phyloP scores from a whole-genome alignment of 2,797 vertebrate species.

The Hephaestus fuliginosus region DNA sequence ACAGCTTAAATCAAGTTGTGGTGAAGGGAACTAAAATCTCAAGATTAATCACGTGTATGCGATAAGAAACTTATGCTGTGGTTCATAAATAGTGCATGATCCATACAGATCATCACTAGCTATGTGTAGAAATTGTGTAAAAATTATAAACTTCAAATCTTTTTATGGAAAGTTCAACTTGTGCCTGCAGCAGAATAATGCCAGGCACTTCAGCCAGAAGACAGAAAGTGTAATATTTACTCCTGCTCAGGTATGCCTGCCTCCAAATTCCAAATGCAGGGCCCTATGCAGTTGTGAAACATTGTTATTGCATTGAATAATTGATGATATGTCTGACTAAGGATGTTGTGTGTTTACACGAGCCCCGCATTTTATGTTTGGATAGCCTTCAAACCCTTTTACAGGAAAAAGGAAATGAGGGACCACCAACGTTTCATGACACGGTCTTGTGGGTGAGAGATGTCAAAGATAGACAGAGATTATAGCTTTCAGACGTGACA shows the following conservation, averaged over 20 bases:
- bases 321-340: slow-evolving; percentile 72
- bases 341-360: slow-evolving; percentile 83
- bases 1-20: not conserved
- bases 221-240: slow-evolving; percentile 1
- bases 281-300: slow-evolving; percentile 42
- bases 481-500: slow-evolving; percentile 30
- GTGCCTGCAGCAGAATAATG: not conserved
- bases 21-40: not conserved
- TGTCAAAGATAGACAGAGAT: slow-evolving; percentile 49
- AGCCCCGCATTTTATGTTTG: slow-evolving; percentile 70
- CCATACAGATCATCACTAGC: not conserved
- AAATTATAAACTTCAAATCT: not conserved
- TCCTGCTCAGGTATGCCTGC: slow-evolving; percentile 32
- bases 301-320: slow-evolving; percentile 64
- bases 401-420: slow-evolving; percentile 80
- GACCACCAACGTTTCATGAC: slow-evolving; percentile 74
- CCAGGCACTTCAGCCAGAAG: not conserved
- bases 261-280: slow-evolving; percentile 15
- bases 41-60: not conserved
- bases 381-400: slow-evolving; percentile 70
- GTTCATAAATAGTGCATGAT: not conserved
- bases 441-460: slow-evolving; percentile 44
- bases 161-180: not conserved
- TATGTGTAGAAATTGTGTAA: not conserved
- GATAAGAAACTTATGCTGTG: not conserved